These are phyloP conservation scores for Zoanthus sansibaricus DNA, from an alignment of 92 coral and sea anemone species.

Conservation along the genomic window DNA sequence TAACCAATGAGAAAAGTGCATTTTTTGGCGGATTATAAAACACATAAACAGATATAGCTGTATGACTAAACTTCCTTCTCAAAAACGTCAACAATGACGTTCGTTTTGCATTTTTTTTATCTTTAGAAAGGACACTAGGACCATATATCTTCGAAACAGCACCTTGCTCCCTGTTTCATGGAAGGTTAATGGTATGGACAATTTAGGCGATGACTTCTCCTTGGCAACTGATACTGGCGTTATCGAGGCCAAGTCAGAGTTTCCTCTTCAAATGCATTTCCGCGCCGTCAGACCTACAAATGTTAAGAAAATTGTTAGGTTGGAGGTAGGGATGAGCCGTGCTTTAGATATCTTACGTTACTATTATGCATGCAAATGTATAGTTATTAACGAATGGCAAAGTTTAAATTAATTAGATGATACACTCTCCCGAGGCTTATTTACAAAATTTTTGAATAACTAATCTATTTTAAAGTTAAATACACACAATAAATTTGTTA, in stretches of 20 bases:
- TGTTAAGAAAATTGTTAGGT: conserved; percentile 87
- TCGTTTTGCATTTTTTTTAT: neutral
- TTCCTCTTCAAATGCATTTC: conserved; percentile 97
- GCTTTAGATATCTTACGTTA: neutral
- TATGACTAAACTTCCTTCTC: too few species aligned
- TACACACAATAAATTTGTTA: too few species aligned
- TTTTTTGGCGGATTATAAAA: too few species aligned
- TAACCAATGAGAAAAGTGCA: too few species aligned
- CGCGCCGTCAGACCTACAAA: conserved; percentile 93
- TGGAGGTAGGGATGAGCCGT: conserved; percentile 66
- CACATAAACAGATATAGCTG: too few species aligned
- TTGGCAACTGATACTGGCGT: conserved; percentile 92
- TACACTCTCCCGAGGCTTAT: too few species aligned
- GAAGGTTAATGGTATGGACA: conserved; percentile 96
- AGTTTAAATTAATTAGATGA: too few species aligned
- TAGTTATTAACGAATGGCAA: too few species aligned
- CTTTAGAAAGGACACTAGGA: conserved; percentile 91
- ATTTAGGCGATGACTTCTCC: conserved; percentile 98
- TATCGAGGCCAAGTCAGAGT: conserved; percentile 97
- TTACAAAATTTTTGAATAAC: too few species aligned
- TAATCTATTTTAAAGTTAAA: too few species aligned
- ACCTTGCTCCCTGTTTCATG: conserved; percentile 95
- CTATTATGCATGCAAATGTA: too few species aligned
- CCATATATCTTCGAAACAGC: conserved; percentile 96
- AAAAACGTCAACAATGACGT: too few species aligned